Percentiles rank a stretch among this genome's conserved stretches.
These are phyloP conservation scores for Diabrotica virgifera DNA, from an alignment of 1,140 invertebrate genomes.

Conservation along the genomic window DNA sequence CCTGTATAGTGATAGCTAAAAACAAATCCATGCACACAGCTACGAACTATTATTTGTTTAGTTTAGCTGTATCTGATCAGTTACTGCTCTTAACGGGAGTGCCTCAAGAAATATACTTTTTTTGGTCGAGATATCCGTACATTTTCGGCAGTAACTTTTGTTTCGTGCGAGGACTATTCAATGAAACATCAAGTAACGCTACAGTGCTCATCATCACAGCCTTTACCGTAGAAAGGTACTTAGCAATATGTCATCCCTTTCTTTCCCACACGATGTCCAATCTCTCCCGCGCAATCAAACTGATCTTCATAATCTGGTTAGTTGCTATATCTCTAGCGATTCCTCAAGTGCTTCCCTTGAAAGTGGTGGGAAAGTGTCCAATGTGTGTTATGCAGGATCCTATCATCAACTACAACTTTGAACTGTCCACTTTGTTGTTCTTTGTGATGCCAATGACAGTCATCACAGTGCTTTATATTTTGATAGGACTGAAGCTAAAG, in stretches of 20 bases:
- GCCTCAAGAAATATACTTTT: conserved; percentile 80
- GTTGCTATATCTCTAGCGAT: conserved; percentile 70
- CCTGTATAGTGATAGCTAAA: conserved; percentile 86
- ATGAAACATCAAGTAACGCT: conserved; percentile 85
- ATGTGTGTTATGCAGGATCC: conserved; percentile 53
- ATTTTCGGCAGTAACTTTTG: conserved; percentile 74
- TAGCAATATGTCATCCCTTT: conserved; percentile 81
- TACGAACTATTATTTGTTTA: conserved; percentile 93
- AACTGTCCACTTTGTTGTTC: conserved; percentile 80
- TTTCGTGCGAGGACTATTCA: conserved; percentile 68
- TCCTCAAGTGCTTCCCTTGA: conserved; percentile 70
- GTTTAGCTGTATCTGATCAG: conserved; percentile 89
- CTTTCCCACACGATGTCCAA: conserved; percentile 82
- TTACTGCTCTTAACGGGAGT: conserved; percentile 77
- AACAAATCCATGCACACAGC: conserved; percentile 93
- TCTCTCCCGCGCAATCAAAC: conserved; percentile 69
- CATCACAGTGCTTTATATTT: conserved; percentile 79
- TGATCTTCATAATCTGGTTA: conserved; percentile 72
- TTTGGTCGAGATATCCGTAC: conserved; percentile 85
- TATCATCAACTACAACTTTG: conserved; percentile 71
- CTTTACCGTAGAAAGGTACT: conserved; percentile 80
- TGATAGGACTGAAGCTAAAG: conserved; percentile 75
- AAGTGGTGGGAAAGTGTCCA: conserved; percentile 50
- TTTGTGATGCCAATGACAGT: conserved; percentile 84
- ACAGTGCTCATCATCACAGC: conserved; percentile 90